Conservation (phyloP, 2,888 invertebrate species). For the Hemistola chrysoprasaria region DNA sequence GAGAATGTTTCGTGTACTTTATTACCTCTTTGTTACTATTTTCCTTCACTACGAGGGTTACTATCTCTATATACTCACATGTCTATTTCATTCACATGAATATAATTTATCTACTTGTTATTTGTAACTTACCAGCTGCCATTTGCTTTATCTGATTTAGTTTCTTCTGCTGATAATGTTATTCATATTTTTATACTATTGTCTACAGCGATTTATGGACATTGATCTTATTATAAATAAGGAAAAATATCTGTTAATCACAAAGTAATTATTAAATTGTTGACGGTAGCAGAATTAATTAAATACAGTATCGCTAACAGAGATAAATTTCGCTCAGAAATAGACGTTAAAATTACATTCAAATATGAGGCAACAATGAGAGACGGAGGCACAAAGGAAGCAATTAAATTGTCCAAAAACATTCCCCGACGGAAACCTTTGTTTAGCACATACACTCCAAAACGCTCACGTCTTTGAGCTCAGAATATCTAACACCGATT, state of each 20-base stretch:
- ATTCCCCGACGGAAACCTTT: constrained; percentile 40
- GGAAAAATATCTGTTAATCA: constrained; percentile 16
- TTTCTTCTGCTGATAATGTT: no score
- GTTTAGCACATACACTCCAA: constrained; percentile 34
- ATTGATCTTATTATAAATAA: constrained; percentile 6
- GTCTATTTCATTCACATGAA: constrained; percentile 8
- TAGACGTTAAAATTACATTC: constrained; percentile 23
- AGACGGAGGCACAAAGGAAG: constrained; percentile 43
- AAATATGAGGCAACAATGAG: constrained; percentile 24
- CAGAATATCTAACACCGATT: constrained; percentile 48
- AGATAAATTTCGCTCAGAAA: constrained; percentile 21
- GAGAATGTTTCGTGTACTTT: constrained; percentile 25
- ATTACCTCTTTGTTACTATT: constrained; percentile 27
- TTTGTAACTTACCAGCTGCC: background rate
- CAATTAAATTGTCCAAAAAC: constrained; percentile 50
- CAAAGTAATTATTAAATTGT: constrained; percentile 18
- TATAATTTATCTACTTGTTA: background rate
- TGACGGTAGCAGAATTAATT: constrained; percentile 20
- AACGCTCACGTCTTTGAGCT: constrained; percentile 42
- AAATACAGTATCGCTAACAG: constrained; percentile 18
- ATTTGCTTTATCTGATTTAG: background rate
- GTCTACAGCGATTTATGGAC: no score
- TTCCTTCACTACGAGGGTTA: constrained; percentile 9
- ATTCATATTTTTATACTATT: no score
- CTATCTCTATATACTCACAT: constrained; percentile 7